phyloP scores from a whole-genome alignment of 1,140 invertebrate species.

The Bombyx mori region DNA sequence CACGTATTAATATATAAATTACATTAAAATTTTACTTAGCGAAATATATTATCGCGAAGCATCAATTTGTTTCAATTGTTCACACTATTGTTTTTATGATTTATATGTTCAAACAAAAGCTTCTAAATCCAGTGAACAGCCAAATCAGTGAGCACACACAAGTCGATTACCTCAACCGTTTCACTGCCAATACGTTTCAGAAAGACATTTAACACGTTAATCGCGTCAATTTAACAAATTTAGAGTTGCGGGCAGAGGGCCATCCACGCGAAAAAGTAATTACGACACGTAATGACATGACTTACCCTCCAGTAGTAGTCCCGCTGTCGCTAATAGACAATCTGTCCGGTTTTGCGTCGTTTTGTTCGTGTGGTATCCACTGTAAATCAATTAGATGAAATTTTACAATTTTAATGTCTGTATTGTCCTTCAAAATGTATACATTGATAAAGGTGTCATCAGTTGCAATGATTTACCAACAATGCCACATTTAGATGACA shows the following conservation, averaged over 20 bases:
- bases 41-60: too few species aligned
- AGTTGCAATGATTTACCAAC: too few species aligned
- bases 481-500: too few species aligned
- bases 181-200: constrained; percentile 30
- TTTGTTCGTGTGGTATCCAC: constrained; percentile 16
- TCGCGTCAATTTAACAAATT: constrained; percentile 62
- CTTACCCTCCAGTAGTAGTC: constrained; percentile 36
- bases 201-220: constrained; percentile 65
- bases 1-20: too few species aligned
- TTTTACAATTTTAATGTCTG: too few species aligned
- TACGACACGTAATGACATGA: constrained; percentile 62
- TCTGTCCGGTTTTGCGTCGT: constrained; percentile 35
- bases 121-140: background rate
- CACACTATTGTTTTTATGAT: too few species aligned
- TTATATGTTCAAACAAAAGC: background rate
- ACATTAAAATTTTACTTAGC: too few species aligned
- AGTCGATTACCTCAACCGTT: constrained; percentile 22
- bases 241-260: constrained; percentile 34
- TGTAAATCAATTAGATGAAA: too few species aligned
- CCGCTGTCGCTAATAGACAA: constrained; percentile 49
- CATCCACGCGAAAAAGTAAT: constrained; percentile 65
- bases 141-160: constrained; percentile 1
- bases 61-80: too few species aligned
- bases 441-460: too few species aligned
- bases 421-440: too few species aligned